Evolutionary conservation across 1,140 invertebrate species (phyloP).

Genomic region (Lasioglossum albipes): DNA sequence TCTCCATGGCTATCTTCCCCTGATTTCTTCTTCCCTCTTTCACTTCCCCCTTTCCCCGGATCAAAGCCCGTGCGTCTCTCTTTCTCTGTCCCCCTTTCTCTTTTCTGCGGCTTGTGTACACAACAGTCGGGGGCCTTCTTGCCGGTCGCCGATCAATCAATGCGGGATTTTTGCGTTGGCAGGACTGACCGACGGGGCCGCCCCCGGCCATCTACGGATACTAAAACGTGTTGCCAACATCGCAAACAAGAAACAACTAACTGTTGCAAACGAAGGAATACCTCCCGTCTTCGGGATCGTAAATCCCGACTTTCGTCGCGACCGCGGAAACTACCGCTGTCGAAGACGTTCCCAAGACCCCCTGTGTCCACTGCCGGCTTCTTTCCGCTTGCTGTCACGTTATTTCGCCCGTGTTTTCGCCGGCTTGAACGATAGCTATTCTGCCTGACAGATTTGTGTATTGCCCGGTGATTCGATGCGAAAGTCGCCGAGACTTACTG

Average conservation of each 20-base stretch:
- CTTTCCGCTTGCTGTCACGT: conserved; percentile 11
- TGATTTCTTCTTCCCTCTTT: conserved; percentile 32
- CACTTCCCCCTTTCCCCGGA: conserved; percentile 5
- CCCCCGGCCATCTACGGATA: conserved; percentile 70
- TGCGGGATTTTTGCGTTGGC: conserved; percentile 71
- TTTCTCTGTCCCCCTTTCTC: conserved; percentile 34
- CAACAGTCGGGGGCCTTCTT: conserved; percentile 24
- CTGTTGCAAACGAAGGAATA: conserved; percentile 70
- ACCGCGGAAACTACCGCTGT: not conserved
- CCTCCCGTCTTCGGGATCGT: conserved; percentile 44
- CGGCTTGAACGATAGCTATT: not conserved
- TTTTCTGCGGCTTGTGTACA: conserved; percentile 39
- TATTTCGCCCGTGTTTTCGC: conserved; percentile 27
- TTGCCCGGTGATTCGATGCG: conserved; percentile 2
- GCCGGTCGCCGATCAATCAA: conserved; percentile 70
- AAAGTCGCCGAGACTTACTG: not conserved
- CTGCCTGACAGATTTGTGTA: conserved; percentile 21
- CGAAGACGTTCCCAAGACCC: not conserved
- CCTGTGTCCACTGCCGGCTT: not conserved
- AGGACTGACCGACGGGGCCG: conserved; percentile 62
- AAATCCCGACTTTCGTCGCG: conserved; percentile 19
- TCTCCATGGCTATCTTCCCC: conserved; percentile 22
- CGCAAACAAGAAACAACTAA: conserved; percentile 72
- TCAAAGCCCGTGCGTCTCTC: too few relatives aligned
- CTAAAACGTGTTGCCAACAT: conserved; percentile 75